Conservation (phyloP, 2,888 invertebrate species). For the Morinoia aosen region DNA sequence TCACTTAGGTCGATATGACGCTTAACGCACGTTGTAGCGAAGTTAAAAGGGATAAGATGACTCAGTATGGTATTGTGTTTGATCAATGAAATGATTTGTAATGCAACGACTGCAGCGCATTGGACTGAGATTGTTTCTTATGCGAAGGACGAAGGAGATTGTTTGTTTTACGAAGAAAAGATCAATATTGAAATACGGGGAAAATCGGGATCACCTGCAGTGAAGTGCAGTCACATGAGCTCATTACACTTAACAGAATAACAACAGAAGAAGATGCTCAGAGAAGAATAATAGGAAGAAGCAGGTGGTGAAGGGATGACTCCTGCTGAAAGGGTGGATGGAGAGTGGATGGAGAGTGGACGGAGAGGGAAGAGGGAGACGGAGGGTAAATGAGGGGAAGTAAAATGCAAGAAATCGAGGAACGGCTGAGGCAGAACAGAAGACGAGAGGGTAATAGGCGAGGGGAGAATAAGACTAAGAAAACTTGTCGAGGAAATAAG, state of each 20-base stretch:
- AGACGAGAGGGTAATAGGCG: constrained; percentile 11
- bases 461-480: not conserved
- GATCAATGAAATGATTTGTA: no score
- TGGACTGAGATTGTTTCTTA: no score
- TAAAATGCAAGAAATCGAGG: not conserved
- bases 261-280: not conserved
- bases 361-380: not conserved
- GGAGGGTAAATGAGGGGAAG: constrained; percentile 5
- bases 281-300: not conserved
- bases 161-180: no score
- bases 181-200: no score
- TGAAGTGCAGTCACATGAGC: not conserved
- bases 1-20: no score
- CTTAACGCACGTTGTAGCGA: no score
- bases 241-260: not conserved
- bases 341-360: not conserved
- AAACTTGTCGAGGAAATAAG: not conserved
- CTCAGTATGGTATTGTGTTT: no score
- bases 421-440: not conserved
- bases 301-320: not conserved
- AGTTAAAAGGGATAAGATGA: no score
- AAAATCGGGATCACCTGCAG: not conserved
- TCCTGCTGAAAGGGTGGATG: not conserved
- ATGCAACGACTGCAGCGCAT: no score
- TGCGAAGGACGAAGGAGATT: no score